phyloP scores from a whole-genome alignment of 2,797 vertebrate species.

The Paratrypauchen microcephalus region DNA sequence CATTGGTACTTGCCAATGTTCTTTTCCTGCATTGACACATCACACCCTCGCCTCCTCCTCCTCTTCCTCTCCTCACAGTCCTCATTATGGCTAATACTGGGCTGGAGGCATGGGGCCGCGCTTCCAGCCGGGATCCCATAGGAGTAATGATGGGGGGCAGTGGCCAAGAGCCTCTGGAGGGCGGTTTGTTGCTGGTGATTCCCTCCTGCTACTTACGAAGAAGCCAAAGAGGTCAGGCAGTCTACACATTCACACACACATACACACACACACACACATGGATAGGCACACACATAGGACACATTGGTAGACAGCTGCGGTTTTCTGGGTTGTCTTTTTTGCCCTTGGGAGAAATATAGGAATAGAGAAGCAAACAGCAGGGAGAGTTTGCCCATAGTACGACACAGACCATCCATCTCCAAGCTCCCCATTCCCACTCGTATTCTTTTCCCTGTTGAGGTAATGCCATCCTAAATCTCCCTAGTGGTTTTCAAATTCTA shows the following conservation, averaged over 20 bases:
- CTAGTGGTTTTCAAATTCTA: not conserved
- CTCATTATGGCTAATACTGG: slow-evolving; percentile 65
- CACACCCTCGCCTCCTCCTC: slow-evolving; percentile 15
- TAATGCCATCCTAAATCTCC: not conserved
- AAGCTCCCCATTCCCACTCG: not conserved
- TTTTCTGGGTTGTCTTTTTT: slow-evolving; percentile 54
- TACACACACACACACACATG: slow-evolving; percentile 8
- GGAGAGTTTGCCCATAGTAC: slow-evolving; percentile 67
- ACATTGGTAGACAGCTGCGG: slow-evolving; percentile 54
- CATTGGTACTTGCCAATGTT: slow-evolving; percentile 28
- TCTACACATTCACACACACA: slow-evolving; percentile 20
- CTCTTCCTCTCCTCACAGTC: slow-evolving; percentile 36
- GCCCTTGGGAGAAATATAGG: slow-evolving; percentile 73
- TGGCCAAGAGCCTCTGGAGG: slow-evolving; percentile 62
- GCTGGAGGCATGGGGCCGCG: slow-evolving; percentile 50
- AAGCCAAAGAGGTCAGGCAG: slow-evolving; percentile 64
- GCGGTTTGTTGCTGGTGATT: slow-evolving; percentile 67
- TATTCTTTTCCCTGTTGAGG: slow-evolving; percentile 32
- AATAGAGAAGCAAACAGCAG: slow-evolving; percentile 66
- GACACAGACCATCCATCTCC: slow-evolving; percentile 65
- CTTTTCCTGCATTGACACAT: slow-evolving; percentile 46
- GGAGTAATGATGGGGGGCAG: slow-evolving; percentile 70
- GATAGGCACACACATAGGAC: not conserved
- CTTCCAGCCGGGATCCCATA: slow-evolving; percentile 48
- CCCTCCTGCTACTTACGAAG: slow-evolving; percentile 67